These are phyloP conservation scores for Acrossocheilus wenchowensis DNA, from an alignment of 2,797 vertebrate genomes.

Conservation along the genomic window DNA sequence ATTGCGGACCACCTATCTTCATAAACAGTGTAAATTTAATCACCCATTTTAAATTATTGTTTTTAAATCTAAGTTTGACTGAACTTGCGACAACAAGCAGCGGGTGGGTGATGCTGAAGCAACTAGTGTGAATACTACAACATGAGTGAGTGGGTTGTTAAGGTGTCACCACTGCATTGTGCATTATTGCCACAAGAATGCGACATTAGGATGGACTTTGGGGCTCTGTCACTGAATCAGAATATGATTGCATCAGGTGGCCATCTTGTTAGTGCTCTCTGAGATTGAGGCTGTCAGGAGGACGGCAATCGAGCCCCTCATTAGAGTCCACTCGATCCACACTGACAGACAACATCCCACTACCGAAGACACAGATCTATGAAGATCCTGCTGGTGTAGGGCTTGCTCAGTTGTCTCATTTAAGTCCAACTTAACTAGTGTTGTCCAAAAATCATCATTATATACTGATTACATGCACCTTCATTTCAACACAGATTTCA, in stretches of 20 bases:
- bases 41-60: neutral
- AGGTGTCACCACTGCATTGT: conserved; percentile 44
- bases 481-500: neutral
- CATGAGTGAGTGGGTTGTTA: conserved; percentile 25
- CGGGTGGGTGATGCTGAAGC: neutral
- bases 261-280: conserved; percentile 47
- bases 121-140: neutral
- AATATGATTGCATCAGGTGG: conserved; percentile 53
- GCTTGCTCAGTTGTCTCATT: neutral
- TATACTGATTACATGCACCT: neutral
- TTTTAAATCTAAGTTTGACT: neutral
- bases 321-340: conserved; percentile 41
- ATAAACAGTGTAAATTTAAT: neutral
- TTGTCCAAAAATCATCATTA: conserved; percentile 12
- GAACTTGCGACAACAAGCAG: neutral
- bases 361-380: conserved; percentile 1
- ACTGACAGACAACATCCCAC: conserved; percentile 40
- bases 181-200: conserved; percentile 37
- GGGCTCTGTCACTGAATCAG: conserved; percentile 38
- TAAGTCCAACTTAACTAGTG: conserved; percentile 1
- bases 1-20: neutral
- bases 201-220: conserved; percentile 30
- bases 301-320: conserved; percentile 36
- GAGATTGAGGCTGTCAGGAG: conserved; percentile 51
- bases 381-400: conserved; percentile 32